phyloP scores from a whole-genome alignment of 1,140 invertebrate genomes.

The Tetraneura akinire region DNA sequence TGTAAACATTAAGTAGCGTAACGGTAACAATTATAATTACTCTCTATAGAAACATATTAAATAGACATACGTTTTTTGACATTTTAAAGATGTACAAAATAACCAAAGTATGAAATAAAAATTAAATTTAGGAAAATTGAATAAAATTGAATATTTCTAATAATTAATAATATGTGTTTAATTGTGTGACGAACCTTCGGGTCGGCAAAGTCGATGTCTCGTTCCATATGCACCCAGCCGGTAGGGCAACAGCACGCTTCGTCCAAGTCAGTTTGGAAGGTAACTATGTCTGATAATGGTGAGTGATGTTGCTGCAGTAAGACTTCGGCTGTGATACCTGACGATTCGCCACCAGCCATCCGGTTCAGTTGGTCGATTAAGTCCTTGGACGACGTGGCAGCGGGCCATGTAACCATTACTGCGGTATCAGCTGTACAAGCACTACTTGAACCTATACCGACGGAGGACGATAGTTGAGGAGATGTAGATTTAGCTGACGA shows the following conservation, averaged over 20 bases:
- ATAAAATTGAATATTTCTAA: neutral
- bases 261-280: constrained; percentile 59
- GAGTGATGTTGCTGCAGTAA: too few relatives aligned
- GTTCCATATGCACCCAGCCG: constrained; percentile 76
- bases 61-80: too few relatives aligned
- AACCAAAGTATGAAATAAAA: too few relatives aligned
- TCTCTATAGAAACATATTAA: too few relatives aligned
- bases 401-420: constrained; percentile 65
- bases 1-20: too few relatives aligned
- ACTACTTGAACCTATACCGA: neutral
- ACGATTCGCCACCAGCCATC: constrained; percentile 67
- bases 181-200: constrained; percentile 72
- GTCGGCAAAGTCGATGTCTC: constrained; percentile 74
- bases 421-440: constrained; percentile 61
- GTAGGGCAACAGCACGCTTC: constrained; percentile 70
- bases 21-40: too few relatives aligned
- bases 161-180: too few relatives aligned
- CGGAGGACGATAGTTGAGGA: neutral
- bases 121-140: neutral
- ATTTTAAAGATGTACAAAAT: too few relatives aligned
- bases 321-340: neutral
- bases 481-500: constrained; percentile 57
- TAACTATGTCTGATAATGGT: neutral
- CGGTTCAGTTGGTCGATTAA: constrained; percentile 75
- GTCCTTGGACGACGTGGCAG: constrained; percentile 72